Percentiles rank a stretch among this genome's conserved stretches.
phyloP scores from a whole-genome alignment of 2,797 vertebrate genomes.

The Nyctalus aviator region DNA sequence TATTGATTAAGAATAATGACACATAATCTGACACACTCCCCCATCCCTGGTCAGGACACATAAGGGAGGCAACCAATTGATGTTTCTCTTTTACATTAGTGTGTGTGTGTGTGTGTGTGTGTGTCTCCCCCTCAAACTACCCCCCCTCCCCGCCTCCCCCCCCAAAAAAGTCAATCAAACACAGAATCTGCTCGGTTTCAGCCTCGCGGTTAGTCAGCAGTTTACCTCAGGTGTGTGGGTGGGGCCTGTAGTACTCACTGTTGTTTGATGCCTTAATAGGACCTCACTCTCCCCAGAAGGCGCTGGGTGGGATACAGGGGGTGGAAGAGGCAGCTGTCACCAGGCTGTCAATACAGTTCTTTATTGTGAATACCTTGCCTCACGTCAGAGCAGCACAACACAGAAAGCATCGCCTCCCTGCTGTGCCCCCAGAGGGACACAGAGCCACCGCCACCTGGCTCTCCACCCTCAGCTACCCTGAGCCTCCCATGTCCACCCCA shows the following conservation, averaged over 20 bases:
- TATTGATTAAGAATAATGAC: not conserved
- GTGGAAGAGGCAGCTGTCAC: not conserved
- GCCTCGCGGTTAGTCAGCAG: not conserved
- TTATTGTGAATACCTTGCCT: not conserved
- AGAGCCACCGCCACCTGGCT: not conserved
- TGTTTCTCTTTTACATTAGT: no score
- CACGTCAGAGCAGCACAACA: not conserved
- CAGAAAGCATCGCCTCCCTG: accelerated
- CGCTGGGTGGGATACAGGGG: accelerated
- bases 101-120: no score
- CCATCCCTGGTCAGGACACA: not conserved
- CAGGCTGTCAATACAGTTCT: not conserved
- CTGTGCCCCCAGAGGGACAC: not conserved
- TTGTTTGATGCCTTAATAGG: not conserved
- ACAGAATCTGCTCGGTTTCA: not conserved
- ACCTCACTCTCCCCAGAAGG: not conserved
- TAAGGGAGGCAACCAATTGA: no score
- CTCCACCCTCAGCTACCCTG: not conserved
- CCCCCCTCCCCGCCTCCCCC: no score
- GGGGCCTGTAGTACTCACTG: accelerated
- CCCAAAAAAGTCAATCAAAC: not conserved
- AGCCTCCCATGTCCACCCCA: not conserved
- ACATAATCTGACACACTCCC: not conserved
- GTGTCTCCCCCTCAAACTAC: no score
- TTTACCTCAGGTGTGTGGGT: not conserved